Base-by-base conservation (phyloP, 2,797 vertebrate species). In the Gallirallus australis region DNA sequence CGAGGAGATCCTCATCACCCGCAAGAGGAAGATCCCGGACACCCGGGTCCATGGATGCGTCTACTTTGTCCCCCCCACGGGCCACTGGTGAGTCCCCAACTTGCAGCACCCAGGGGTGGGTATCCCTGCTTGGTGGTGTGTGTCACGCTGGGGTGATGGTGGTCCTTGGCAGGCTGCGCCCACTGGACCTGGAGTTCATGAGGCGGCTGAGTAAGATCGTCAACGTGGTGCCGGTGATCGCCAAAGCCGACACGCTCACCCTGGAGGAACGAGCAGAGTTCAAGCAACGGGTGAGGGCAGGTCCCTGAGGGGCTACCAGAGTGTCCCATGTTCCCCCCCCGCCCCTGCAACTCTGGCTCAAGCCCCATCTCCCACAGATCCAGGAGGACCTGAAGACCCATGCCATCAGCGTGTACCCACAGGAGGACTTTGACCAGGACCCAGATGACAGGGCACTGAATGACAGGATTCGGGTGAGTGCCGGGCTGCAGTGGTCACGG, bases 141-240 rank as follows among this genome's bases (percentile, higher is more conserved):
- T 17, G 30, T 66, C 37, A 16, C 15, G 35, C 11, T 3, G 7
- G 8, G 31, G 4, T 24, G 59, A 61, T 6, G 0, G 20, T 4
- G 8, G 33, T 39, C 50, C 40, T 19, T n/a, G 25, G 8, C 96
- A 99, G 99, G 98, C 98, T 99, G 93, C 98, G 99, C 33, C 98
- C 99, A 3, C 98, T 99, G 71, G 99, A 99, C 89, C 96, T 99
- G 53, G 99, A 99, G 96, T 99, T 99, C 96, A 99, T 99, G 98
- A 98, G 98, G 95, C 97, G 99, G 66, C 97, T 99, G 89, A 99
- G 99, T 84, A 98, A 97, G 95, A 99, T 99, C 0, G 99, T 99
- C 88, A 99, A 99, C 15, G 99, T 99, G 47, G 99, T 99, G 19
- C 99, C 99, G 0, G 98, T 99, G 96, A 99, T 99, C 1, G 99